Percentiles rank a stretch among this genome's conserved stretches.
Evolutionary conservation across 2,888 invertebrate species (phyloP).

Genomic region (Cerceris ruficornis): DNA sequence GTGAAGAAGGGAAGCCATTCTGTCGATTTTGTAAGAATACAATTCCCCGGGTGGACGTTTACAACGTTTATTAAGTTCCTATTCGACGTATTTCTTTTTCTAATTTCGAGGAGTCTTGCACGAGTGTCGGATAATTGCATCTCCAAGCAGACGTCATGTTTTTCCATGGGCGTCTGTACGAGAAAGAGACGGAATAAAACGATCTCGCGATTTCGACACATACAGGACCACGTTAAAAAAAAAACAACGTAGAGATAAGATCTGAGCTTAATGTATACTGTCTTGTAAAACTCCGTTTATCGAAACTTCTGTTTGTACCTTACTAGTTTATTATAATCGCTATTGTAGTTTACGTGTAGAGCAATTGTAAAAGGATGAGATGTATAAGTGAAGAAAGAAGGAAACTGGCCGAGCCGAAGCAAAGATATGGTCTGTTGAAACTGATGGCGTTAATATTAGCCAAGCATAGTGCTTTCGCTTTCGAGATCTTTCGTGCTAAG

Average conservation of each 20-base stretch:
- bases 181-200: neutral
- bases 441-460: conserved; percentile 44
- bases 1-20: too few species aligned
- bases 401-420: conserved; percentile 22
- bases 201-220: conserved; percentile 49
- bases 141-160: neutral
- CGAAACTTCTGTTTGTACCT: conserved; percentile 76
- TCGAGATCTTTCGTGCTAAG: conserved; percentile 43
- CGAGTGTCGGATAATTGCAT: conserved; percentile 32
- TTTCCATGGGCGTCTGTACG: neutral
- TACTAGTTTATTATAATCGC: conserved; percentile 68
- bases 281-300: conserved; percentile 65
- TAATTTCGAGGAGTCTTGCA: conserved; percentile 24
- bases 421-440: conserved; percentile 19
- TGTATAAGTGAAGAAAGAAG: conserved; percentile 19
- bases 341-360: conserved; percentile 61
- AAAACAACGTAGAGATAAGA: conserved; percentile 57
- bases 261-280: conserved; percentile 75
- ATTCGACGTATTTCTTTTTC: conserved; percentile 5
- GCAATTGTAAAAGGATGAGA: conserved; percentile 34
- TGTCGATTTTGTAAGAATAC: neutral
- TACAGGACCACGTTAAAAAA: conserved; percentile 57
- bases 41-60: conserved; percentile 2
- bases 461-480: conserved; percentile 54
- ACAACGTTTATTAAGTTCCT: conserved; percentile 8